phyloP scores from a whole-genome alignment of 2,113 vertebrate species.

The Polypterus bichir region DNA sequence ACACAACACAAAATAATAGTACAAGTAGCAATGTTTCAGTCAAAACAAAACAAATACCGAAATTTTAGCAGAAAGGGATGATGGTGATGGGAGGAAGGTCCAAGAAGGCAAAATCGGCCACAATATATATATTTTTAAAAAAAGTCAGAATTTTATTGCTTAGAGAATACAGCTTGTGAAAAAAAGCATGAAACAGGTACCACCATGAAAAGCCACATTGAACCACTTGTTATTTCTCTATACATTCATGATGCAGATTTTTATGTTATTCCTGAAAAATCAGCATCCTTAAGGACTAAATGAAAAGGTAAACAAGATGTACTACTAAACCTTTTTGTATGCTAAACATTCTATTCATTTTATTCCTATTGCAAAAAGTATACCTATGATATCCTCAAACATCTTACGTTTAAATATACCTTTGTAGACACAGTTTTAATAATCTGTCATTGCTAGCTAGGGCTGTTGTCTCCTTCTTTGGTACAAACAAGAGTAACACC shows the following conservation, averaged over 20 bases:
- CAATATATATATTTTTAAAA: too few relatives aligned
- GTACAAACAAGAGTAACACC: conserved; percentile 50
- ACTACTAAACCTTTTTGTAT: conserved; percentile 28
- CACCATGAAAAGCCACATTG: conserved; percentile 66
- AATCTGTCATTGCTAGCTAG: conserved; percentile 44
- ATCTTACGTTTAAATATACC: conserved; percentile 38
- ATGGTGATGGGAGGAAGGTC: too few relatives aligned
- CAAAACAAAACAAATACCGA: too few relatives aligned
- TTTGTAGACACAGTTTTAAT: conserved; percentile 41
- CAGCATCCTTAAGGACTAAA: conserved; percentile 54
- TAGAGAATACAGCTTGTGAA: conserved; percentile 89
- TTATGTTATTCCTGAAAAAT: conserved; percentile 65
- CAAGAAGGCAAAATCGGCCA: too few relatives aligned
- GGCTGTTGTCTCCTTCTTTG: conserved; percentile 60
- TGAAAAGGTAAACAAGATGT: conserved; percentile 9
- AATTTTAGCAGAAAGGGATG: too few relatives aligned
- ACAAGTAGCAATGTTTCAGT: too few relatives aligned
- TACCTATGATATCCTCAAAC: conserved; percentile 63
- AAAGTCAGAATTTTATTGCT: conserved; percentile 96
- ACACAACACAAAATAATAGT: too few relatives aligned
- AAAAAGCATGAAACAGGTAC: conserved; percentile 62
- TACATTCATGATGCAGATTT: conserved; percentile 68
- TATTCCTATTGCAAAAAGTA: conserved; percentile 49
- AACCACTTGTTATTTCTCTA: conserved; percentile 58
- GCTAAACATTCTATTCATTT: conserved; percentile 32